Evolutionary conservation across 2,888 invertebrate genomes (phyloP), one percentile per base, ranked within the genome.

Genomic region (Drosophila incognita): DNA sequence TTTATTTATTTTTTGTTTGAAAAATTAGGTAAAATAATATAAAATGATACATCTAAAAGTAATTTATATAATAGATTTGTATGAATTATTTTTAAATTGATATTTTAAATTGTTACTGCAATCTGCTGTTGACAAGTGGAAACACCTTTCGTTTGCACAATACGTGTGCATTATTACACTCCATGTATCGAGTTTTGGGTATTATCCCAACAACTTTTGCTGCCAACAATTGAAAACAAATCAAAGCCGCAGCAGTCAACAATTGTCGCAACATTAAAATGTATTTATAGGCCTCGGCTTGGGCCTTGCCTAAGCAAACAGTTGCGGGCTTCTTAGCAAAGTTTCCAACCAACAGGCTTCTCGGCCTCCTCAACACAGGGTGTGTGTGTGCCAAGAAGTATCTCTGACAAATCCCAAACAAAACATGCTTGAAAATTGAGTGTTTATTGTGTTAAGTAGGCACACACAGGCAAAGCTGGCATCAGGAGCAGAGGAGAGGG

Each of bases 341-440:
- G 89, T 84, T 89, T 76, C 60, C 42, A 80, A 65, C 76, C 67
- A 56, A 29, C 49, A 31, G 51, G 68, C 52, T 10, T 1, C 24
- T 24, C 10, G 27, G 13, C 10, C 52, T 27, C 8, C 4, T n/a
- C 8, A 2, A 18, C 27, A n/a, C 11, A 0, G 18, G 5, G n/a
- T 29, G 29, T 51, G 27, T 29, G 33, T 35, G 36, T 24, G 31
- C 64, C 15, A 51, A 58, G 59, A 46, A 63, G 69, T 89, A 72
- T 81, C 84, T 74, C 67, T 74, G 69, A 76, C 66, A 79, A 85
- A 85, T 89, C 79, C 80, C 85, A 89, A 85, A 85, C 88, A 85
- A 85, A 85, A 87, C 85, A 85, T 89, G 83, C 90, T 89, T 79
- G 75, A 85, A 89, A 85, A 85, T 89, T 85, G 90, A 85, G 85